Conservation (phyloP, 2,797 vertebrate species). For the Sebastolobus alascanus region DNA sequence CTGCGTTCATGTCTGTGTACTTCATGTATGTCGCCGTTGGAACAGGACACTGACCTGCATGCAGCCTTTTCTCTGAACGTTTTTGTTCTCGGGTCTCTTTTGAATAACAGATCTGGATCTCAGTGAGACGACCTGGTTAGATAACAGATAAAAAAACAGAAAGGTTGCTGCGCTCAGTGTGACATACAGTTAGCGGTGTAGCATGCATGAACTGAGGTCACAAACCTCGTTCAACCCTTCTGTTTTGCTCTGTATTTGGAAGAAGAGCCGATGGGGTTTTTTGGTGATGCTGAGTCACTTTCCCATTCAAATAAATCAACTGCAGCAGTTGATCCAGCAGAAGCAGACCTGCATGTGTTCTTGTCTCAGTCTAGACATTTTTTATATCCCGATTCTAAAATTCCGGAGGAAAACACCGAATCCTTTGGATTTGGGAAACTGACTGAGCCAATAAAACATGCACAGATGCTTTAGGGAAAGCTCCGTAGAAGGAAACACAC, state of each 20-base stretch:
- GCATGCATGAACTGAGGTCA: neutral
- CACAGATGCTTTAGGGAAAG: neutral
- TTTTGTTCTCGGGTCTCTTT: constrained; percentile 23
- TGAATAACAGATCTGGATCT: constrained; percentile 26
- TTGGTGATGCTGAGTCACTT: neutral
- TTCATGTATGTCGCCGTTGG: neutral
- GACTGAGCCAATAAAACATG: neutral
- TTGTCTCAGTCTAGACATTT: neutral
- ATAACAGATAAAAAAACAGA: constrained; percentile 2
- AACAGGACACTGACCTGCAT: constrained; percentile 29
- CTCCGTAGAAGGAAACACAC: neutral
- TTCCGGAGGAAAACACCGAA: neutral
- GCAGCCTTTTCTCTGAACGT: constrained; percentile 1
- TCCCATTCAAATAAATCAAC: constrained; percentile 12
- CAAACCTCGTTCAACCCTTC: neutral
- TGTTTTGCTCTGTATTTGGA: neutral
- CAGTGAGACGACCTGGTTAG: constrained; percentile 22
- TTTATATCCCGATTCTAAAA: neutral
- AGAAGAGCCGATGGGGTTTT: neutral
- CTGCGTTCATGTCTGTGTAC: neutral
- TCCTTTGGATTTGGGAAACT: constrained; percentile 4
- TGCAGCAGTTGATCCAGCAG: neutral
- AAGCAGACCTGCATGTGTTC: neutral
- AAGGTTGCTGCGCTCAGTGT: neutral
- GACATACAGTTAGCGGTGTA: neutral